Percentiles rank a stretch among this genome's conserved stretches.
These are phyloP conservation scores for Anomalospiza imberbis DNA, from an alignment of 2,797 vertebrate species.

Conservation along the genomic window DNA sequence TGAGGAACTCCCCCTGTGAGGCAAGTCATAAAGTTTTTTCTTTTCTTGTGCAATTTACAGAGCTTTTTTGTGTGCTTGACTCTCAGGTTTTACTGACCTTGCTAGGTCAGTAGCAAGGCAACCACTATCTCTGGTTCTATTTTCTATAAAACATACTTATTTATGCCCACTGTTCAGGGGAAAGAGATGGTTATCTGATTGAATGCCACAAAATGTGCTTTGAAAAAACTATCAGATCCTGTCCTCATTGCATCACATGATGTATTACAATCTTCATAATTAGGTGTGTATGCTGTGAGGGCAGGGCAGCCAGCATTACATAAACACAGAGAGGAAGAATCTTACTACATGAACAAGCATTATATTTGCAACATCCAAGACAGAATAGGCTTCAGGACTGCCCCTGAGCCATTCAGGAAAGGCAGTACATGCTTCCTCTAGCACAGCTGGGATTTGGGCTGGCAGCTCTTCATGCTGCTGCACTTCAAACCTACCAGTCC, in stretches of 20 bases:
- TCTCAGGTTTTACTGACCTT: too few species aligned
- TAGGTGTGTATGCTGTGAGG: not conserved
- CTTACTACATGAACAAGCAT: not conserved
- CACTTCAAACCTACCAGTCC: not conserved
- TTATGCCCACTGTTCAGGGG: not conserved
- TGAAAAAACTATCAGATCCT: not conserved
- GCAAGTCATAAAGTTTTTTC: constrained; percentile 74
- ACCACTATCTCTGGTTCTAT: not conserved
- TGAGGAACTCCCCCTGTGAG: constrained; percentile 91
- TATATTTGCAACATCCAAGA: not conserved
- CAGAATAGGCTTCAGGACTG: not conserved
- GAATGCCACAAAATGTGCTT: not conserved
- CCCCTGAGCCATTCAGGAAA: not conserved
- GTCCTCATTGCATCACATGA: not conserved
- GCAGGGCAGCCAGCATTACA: not conserved
- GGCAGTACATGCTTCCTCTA: not conserved
- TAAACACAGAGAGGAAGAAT: not conserved
- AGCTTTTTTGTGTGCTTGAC: not conserved
- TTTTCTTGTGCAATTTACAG: not conserved
- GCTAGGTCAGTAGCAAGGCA: not conserved
- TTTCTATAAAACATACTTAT: not conserved
- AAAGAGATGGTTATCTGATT: not conserved
- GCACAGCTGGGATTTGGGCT: not conserved
- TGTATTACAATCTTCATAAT: not conserved
- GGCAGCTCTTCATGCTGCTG: not conserved